Percentiles rank a stretch among this genome's conserved stretches.
These are phyloP conservation scores for Drosophila ananassae DNA, from an alignment of 1,140 invertebrate species.

Conservation along the genomic window DNA sequence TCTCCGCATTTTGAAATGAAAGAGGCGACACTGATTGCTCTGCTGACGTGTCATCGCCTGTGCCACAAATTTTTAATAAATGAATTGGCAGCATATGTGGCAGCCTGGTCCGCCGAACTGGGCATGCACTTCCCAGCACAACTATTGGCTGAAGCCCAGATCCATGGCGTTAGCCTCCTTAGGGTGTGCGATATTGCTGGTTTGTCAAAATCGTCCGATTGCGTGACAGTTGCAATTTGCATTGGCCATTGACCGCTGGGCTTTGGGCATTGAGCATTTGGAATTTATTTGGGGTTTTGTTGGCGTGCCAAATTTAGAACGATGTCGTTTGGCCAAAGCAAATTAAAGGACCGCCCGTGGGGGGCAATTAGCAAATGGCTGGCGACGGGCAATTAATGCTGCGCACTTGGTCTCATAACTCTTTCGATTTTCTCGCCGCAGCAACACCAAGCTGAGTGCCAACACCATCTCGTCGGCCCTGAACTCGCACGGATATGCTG, in stretches of 20 bases:
- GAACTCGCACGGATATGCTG: slow-evolving; percentile 72
- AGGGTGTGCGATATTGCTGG: slow-evolving; percentile 27
- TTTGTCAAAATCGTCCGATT: slow-evolving; percentile 27
- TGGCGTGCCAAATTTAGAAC: slow-evolving; percentile 59
- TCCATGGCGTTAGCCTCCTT: background rate
- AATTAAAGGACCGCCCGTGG: slow-evolving; percentile 60
- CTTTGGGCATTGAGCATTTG: slow-evolving; percentile 32
- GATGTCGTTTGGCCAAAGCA: slow-evolving; percentile 39
- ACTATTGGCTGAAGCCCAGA: background rate
- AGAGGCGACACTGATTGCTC: slow-evolving; percentile 73
- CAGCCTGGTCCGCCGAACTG: slow-evolving; percentile 10
- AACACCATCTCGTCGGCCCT: slow-evolving; percentile 81
- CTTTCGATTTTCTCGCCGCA: slow-evolving; percentile 29
- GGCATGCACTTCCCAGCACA: slow-evolving; percentile 26
- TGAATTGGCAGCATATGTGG: slow-evolving; percentile 55
- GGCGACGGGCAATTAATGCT: slow-evolving; percentile 48
- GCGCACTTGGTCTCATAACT: slow-evolving; percentile 19
- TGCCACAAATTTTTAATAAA: slow-evolving; percentile 73
- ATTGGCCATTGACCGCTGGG: slow-evolving; percentile 11
- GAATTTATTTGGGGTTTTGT: slow-evolving; percentile 58
- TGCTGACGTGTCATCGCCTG: slow-evolving; percentile 51
- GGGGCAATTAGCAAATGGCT: slow-evolving; percentile 49
- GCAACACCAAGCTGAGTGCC: slow-evolving; percentile 82
- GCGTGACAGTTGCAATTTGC: slow-evolving; percentile 58
- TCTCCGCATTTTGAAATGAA: slow-evolving; percentile 39